These are phyloP conservation scores for Ennomos fuscantarius DNA, from an alignment of 2,888 invertebrate genomes.

Conservation along the genomic window DNA sequence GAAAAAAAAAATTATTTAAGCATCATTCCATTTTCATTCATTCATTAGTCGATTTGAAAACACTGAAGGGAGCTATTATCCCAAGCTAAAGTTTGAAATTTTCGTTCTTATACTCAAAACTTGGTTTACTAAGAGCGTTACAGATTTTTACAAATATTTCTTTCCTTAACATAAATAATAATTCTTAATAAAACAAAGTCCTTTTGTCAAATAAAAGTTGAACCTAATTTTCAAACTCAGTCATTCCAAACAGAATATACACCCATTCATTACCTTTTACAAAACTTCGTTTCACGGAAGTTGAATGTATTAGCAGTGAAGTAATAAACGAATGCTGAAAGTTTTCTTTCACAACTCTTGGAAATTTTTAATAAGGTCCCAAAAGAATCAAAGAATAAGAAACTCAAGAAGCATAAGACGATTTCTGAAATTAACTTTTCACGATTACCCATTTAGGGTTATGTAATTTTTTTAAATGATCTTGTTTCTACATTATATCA, in stretches of 20 bases:
- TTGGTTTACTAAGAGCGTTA: too few species aligned
- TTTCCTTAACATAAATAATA: neutral
- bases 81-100: too few species aligned
- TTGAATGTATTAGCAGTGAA: conserved; percentile 19
- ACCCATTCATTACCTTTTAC: conserved; percentile 25
- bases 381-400: conserved; percentile 8
- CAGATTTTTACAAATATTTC: too few species aligned
- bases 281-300: conserved; percentile 19
- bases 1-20: conserved; percentile 40
- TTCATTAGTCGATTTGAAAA: too few species aligned
- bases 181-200: conserved; percentile 12
- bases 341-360: conserved; percentile 22
- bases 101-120: too few species aligned
- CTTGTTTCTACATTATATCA: too few species aligned
- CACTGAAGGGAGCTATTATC: too few species aligned
- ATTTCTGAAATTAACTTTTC: conserved; percentile 17
- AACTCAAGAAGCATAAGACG: conserved; percentile 16
- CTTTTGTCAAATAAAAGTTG: conserved; percentile 22
- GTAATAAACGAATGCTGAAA: conserved; percentile 19
- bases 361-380: conserved; percentile 30
- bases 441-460: conserved; percentile 10
- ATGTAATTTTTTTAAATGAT: conserved; percentile 1
- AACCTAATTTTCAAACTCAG: conserved; percentile 16
- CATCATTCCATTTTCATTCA: too few species aligned
- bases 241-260: conserved; percentile 24